Evolutionary conservation across 2,888 invertebrate genomes (phyloP), one percentile per base, ranked within the genome.

Genomic region (Plagodis dolabraria): DNA sequence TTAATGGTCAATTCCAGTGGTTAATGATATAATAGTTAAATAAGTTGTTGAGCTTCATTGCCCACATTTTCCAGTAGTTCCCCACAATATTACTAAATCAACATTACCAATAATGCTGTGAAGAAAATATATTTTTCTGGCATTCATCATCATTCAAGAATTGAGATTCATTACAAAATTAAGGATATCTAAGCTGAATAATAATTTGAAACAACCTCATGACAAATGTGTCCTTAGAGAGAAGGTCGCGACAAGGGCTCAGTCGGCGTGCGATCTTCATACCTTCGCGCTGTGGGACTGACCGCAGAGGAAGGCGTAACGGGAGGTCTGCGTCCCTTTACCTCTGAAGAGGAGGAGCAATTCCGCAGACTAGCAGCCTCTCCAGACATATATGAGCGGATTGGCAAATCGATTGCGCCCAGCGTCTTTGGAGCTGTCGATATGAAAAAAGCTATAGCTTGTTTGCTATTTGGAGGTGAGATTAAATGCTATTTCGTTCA

Each of bases 371-470:
- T 99, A 76, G 97, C 99, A 0, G 95, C 96, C 0, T 95, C 96
- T 7, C 95, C 96, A 0, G 96, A 98, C 83, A 94, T 99, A 48
- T 98, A 98, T 80, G 98, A 99, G 2, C 95, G 96, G 57, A 94
- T 99, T 57, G 94, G 98, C 0, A 95, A 94, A 72, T 99, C 98
- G 51, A 96, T 99, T 76, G 99, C 99, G 0, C 99, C 99, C 0
- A 99, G 99, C 69, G 99, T 99, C 68, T 99, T 95, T 83, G 99
- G 99, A 0, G 96, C 96, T 22, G 83, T 93, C 0, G 99, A 99
- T 83, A 98, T 99, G 72, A 99, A 99, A 86, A 99, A 98, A 86
- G 98, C 99, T 4, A 98, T 99, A 57, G 97, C 98, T 9, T 97
- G 98, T 76, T 93, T 99, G 63, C 90, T 99, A 43, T 99, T 99